These are phyloP conservation scores for Petrocephalus sullivani DNA, from an alignment of 2,797 vertebrate species.

Conservation along the genomic window DNA sequence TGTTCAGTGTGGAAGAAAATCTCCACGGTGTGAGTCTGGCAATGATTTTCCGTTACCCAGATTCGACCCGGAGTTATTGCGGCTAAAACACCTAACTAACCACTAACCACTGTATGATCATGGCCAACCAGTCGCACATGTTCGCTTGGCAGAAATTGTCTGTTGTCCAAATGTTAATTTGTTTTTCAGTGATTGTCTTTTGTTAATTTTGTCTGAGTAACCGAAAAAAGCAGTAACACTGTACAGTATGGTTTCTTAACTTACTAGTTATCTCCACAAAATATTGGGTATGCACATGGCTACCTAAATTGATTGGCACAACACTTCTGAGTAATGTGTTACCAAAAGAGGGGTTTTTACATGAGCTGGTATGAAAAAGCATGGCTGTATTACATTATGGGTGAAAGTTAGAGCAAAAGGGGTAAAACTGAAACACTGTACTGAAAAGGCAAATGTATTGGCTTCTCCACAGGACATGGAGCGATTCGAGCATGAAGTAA, in stretches of 20 bases:
- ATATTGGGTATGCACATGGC: background rate
- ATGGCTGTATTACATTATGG: background rate
- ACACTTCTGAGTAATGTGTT: no score
- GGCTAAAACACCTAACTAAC: background rate
- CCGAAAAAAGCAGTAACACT: background rate
- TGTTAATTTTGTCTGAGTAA: background rate
- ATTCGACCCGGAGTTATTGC: background rate
- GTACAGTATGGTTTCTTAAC: background rate
- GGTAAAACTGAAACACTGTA: background rate
- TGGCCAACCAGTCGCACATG: no score
- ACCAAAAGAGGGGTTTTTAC: no score
- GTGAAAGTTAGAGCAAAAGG: background rate
- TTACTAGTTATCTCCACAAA: background rate
- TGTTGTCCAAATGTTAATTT: background rate
- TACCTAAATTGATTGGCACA: no score
- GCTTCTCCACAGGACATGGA: conserved; percentile 75
- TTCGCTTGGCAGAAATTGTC: background rate
- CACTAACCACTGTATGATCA: no score
- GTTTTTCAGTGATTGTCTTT: background rate
- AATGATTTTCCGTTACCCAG: background rate
- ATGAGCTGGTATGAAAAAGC: no score
- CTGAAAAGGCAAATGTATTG: background rate
- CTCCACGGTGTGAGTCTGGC: background rate
- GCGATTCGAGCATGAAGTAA: conserved; percentile 82
- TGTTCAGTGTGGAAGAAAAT: background rate